Evolutionary conservation across 2,888 invertebrate species (phyloP), one percentile per base, ranked within the genome.

Genomic region (Asteroscopus sphinx): DNA sequence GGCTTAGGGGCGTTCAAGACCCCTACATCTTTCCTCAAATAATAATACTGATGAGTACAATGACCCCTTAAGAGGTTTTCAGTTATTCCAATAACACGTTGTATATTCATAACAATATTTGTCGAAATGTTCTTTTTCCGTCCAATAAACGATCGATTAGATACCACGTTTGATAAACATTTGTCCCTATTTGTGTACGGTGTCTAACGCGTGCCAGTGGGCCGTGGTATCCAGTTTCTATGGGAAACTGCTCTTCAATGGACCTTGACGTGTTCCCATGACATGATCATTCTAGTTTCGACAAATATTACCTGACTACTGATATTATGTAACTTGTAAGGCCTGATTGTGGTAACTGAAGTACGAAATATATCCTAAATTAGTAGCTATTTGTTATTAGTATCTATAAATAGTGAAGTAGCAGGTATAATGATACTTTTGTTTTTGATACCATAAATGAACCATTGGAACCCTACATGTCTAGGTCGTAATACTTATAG

Each of bases 191-290:
- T 73, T 78, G 79, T 81, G 73, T 78, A 48, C 33, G 48, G 51
- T 68, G 74, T 73, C 70, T 60, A 70, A 52, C 88, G 79, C 81
- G 82, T 83, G 81, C 78, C 81, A 53, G 52, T 65, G 72, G 49
- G 69, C 61, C 73, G 65, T 68, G 73, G 87, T 91, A 79, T 93
- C 87, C 74, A 76, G 81, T 93, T 92, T 85, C 92, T 81, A 84
- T 93, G 92, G 90, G 93, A 92, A 92, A 87, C 85, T 75, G 62
- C 70, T 74, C 82, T 73, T 76, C 79, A 80, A 82, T 72, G 57
- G 72, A 71, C 74, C 70, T 80, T 75, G 78, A 55, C 65, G 54
- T 66, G 61, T 75, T 80, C 77, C 77, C 80, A 79, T 75, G 62
- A 51, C 80, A 79, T 75, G 62, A 51, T 62, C 54, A 60, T 63